A percentile compares a stretch with the other conserved stretches of the same genome.
Conservation (phyloP, 1,140 invertebrate species). For the Solen grandis region DNA sequence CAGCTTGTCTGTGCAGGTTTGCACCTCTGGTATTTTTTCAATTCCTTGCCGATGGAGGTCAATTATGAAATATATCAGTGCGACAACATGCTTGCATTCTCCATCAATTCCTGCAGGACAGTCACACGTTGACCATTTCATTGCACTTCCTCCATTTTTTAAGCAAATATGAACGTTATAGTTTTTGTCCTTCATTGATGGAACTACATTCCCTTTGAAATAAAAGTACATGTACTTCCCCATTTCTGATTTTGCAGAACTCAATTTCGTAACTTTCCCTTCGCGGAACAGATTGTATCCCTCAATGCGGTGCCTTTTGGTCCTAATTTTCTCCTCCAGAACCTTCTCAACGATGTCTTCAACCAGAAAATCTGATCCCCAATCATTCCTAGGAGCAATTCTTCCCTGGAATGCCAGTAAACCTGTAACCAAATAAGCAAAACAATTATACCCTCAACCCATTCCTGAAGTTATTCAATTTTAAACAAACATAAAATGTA, state of each 20-base stretch:
- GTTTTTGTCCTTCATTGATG: constrained; percentile 35
- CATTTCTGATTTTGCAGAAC: constrained; percentile 8
- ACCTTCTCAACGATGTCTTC: constrained; percentile 20
- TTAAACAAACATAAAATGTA: too few relatives aligned
- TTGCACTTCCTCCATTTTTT: constrained; percentile 26
- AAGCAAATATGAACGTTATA: constrained; percentile 26
- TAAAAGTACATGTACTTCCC: too few relatives aligned
- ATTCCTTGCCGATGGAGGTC: constrained; percentile 31
- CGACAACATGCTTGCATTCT: constrained; percentile 49
- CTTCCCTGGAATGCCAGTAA: too few relatives aligned
- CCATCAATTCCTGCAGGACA: constrained; percentile 53
- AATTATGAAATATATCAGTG: constrained; percentile 31
- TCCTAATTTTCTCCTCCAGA: constrained; percentile 22
- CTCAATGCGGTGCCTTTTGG: constrained; percentile 25
- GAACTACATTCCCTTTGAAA: background rate
- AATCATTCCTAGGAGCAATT: constrained; percentile 18
- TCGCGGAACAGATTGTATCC: too few relatives aligned
- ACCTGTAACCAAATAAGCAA: constrained; percentile 10
- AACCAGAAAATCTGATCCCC: background rate
- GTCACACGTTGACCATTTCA: constrained; percentile 40
- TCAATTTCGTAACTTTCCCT: constrained; percentile 9
- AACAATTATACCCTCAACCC: background rate
- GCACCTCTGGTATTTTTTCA: too few relatives aligned
- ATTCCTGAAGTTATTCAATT: too few relatives aligned
- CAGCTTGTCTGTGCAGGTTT: constrained; percentile 45